Percentiles rank a stretch among this genome's conserved stretches.
Conservation (phyloP, 2,113 vertebrate species). For the Leiothrix lutea region DNA sequence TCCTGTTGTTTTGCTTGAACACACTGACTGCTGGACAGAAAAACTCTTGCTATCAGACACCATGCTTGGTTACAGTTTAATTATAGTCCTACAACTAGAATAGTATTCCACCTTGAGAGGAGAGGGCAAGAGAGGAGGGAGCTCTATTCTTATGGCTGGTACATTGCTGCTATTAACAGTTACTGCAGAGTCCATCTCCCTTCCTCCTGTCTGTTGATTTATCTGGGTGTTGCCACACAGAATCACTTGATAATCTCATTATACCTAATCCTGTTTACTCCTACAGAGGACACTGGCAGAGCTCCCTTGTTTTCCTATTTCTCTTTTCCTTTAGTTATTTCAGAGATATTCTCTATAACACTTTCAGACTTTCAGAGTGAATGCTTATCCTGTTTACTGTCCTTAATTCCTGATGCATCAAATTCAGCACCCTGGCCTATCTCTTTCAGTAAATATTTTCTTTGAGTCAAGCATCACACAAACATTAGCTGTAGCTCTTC, state of each 20-base stretch:
- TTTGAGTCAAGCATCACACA: constrained; percentile 43
- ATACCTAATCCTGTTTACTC: constrained; percentile 71
- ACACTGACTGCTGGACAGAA: neutral
- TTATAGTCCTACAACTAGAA: neutral
- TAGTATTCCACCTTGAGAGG: neutral
- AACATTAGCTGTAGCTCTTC: constrained; percentile 19
- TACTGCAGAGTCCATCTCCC: neutral
- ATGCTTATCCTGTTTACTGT: constrained; percentile 49
- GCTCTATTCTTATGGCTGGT: neutral
- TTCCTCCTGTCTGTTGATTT: constrained; percentile 7
- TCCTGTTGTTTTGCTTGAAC: neutral
- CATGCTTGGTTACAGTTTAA: neutral
- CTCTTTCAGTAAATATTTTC: constrained; percentile 44
- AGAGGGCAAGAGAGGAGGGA: neutral
- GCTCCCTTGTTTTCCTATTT: constrained; percentile 26
- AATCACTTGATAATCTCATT: constrained; percentile 69
- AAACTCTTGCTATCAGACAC: neutral
- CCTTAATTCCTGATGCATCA: constrained; percentile 28
- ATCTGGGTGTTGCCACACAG: neutral
- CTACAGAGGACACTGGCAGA: constrained; percentile 36
- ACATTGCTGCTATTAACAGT: neutral
- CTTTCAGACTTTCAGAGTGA: neutral
- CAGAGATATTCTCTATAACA: neutral
- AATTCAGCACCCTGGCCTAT: constrained; percentile 21
- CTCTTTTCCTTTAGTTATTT: constrained; percentile 44